These are phyloP conservation scores for Pseudopleuronectes americanus DNA, from an alignment of 2,797 vertebrate genomes.

Conservation along the genomic window DNA sequence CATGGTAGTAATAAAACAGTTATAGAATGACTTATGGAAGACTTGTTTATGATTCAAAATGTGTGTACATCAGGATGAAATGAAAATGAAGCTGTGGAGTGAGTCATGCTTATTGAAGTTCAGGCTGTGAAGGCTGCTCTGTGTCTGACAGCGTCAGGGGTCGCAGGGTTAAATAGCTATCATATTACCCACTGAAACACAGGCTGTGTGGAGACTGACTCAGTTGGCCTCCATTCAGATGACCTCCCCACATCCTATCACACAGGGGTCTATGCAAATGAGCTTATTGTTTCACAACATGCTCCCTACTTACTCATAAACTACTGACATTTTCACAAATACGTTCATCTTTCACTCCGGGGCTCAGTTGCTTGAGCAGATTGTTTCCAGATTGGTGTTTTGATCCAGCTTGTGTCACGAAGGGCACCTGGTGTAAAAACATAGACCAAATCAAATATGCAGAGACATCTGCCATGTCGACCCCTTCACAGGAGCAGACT, in stretches of 20 bases:
- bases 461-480: too few species aligned
- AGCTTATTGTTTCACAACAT: slow-evolving; percentile 33
- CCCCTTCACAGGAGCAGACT: too few species aligned
- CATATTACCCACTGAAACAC: slow-evolving; percentile 30
- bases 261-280: slow-evolving; percentile 38
- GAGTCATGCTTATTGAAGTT: background rate
- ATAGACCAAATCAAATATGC: too few species aligned
- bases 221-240: slow-evolving; percentile 24
- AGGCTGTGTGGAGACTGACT: slow-evolving; percentile 40
- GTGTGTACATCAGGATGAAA: background rate
- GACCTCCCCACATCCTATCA: slow-evolving; percentile 16
- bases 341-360: background rate
- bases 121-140: background rate
- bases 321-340: background rate
- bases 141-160: slow-evolving; percentile 23
- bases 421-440: too few species aligned
- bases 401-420: too few species aligned
- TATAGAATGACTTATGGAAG: too few species aligned
- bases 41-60: background rate
- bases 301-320: slow-evolving; percentile 9
- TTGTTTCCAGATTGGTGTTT: too few species aligned
- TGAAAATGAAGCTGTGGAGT: background rate
- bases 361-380: background rate
- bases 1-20: too few species aligned
- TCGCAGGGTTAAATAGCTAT: slow-evolving; percentile 32